Base-by-base conservation (phyloP, 1,140 invertebrate species). In the Hesperophylax magnus region DNA sequence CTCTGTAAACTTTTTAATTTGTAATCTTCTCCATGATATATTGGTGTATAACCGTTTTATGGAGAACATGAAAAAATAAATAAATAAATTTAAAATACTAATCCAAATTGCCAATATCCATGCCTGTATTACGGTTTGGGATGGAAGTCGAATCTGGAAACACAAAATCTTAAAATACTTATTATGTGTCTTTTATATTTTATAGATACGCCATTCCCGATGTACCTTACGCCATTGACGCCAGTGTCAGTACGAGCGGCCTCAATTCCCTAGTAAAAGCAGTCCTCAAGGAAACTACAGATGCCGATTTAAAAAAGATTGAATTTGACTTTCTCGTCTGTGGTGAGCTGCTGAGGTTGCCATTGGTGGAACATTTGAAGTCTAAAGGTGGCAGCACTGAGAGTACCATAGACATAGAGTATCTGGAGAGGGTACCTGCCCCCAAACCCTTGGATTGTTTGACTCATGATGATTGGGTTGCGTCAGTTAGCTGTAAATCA, bases 381-480 rank as follows among this genome's bases (percentile, higher is more conserved):
- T 93, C 94, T 61, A 92, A 92, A 81, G 91, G 91, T 58, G 86
- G 94, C 17, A 95, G 94, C 1, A 93, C 92, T 54, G 97, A 98
- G 89, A 91, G 92, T 74, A 94, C 96, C 27, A 89, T 98, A 82
- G 94, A 96, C 78, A 91, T 99, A 71, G 97, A 99, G 90, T 99
- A 98, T 91, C 88, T 98, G 52, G 95, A 97, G 87, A 92, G 95
- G 84, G 93, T 94, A 82, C 96, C 97, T 61, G 93, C 97, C 3
- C 98, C 98, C 0, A 92, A 96, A 86, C 97, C 97, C 14, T 92
- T 97, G 86, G 95, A 98, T 86, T 96, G 95, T 86, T 90, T 99
- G 69, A 92, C 97, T 85, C 97, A 98, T 87, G 97, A 99, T 90
- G 98, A 99, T 88, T 99, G 98, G 98, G 96, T 99, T 14, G 94